phyloP scores from a whole-genome alignment of 37 sponge, comb jelly and placozoan species.

The Aphrocallistes beatrix region DNA sequence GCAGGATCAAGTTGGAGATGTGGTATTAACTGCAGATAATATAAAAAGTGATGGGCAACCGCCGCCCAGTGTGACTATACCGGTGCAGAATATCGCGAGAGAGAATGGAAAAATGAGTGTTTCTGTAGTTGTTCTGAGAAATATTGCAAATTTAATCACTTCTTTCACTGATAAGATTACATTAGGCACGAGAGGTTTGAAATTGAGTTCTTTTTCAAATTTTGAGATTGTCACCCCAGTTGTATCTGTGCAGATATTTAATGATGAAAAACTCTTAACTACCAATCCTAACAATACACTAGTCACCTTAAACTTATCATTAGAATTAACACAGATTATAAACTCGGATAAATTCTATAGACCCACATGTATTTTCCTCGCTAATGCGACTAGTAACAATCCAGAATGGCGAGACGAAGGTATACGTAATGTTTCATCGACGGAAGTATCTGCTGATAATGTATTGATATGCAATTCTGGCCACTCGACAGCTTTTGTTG shows the following conservation, averaged over 20 bases:
- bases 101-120: not conserved
- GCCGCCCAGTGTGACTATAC: not conserved
- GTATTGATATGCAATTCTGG: not conserved
- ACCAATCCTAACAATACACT: not conserved
- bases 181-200: not conserved
- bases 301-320: no score
- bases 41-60: not conserved
- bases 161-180: not conserved
- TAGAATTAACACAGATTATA: no score
- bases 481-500: not conserved
- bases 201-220: not conserved
- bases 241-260: not conserved
- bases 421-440: not conserved
- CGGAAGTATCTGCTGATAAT: not conserved
- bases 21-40: not conserved
- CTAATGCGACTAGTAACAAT: not conserved
- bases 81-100: not conserved
- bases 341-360: no score
- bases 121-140: not conserved
- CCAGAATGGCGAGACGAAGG: not conserved
- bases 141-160: not conserved
- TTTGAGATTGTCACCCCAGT: not conserved
- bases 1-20: no score
- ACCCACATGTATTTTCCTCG: not conserved
- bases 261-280: not conserved